Evolutionary conservation across 2,113 vertebrate genomes (phyloP), one percentile per base, ranked within the genome.

Genomic region (Psephotus haematonotus): DNA sequence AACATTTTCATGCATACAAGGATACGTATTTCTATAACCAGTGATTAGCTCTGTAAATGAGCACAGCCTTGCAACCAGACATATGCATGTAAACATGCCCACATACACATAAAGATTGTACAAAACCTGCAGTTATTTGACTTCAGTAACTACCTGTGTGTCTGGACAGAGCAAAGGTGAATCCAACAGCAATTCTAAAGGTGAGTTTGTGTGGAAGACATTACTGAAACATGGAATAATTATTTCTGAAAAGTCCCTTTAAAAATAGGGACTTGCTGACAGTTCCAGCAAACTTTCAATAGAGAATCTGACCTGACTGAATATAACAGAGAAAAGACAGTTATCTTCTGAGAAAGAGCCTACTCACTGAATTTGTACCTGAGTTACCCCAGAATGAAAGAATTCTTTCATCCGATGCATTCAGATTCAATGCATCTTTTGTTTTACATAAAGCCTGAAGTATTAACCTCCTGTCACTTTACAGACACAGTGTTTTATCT

Each of bases 381-480:
- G 9, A 50, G 60, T 79, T 50, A 62, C 23, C 23, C 25, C 5
- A 10, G 14, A 76, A 92, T 91, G 70, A 89, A 95, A 95, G 22
- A 41, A 69, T 82, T 65, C 74, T 74, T 92, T 95, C 63, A 90
- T 76, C 63, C 72, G 57, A 82, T 57, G 7, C 4, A 3, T 43
- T 69, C 62, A 85, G 53, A 60, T 71, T 95, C 70, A 89, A 65
- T 49, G 39, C 17, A 50, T 17, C 78, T 95, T 93, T 92, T 94
- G 79, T 96, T 95, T 89, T 53, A 91, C 41, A 33, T 27, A 31
- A 82, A 96, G 63, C 46, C 59, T 43, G 49, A 93, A 44, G 49
- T 29, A 86, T 82, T 95, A 82, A 67, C 82, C 82, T 91, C 63
- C 82, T 88, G 82, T 93, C 85, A 91, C n/a, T 85, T 86, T 13